A percentile compares a stretch with the other conserved stretches of the same genome.
Evolutionary conservation across 92 coral and sea anemone species (phyloP).

Genomic region (Pocillopora meandrina): DNA sequence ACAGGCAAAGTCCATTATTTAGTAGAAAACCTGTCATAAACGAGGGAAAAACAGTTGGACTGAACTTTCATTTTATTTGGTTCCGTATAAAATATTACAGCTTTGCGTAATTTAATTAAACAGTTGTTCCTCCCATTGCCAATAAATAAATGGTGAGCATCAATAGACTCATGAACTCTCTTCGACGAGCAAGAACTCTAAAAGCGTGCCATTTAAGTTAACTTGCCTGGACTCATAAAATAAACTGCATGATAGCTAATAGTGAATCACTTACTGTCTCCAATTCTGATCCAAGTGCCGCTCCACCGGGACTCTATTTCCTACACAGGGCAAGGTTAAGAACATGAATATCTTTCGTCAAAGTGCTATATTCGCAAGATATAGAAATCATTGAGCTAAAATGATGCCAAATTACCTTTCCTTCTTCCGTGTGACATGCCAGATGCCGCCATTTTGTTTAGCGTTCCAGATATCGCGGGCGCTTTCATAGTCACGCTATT

Average conservation of each 20-base stretch:
- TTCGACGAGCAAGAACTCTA: neutral
- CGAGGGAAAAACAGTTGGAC: too few species aligned
- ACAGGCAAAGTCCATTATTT: too few species aligned
- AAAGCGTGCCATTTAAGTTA: neutral
- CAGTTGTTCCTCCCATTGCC: too few species aligned
- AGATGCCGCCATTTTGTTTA: conserved; percentile 32
- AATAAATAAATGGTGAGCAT: too few species aligned
- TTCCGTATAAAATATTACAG: too few species aligned
- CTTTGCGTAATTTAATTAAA: too few species aligned
- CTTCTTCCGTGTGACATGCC: neutral
- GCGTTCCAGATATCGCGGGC: conserved; percentile 18
- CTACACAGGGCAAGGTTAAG: neutral
- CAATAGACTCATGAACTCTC: too few species aligned
- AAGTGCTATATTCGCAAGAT: neutral
- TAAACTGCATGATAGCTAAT: neutral
- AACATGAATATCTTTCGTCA: neutral
- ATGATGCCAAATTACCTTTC: conserved; percentile 18
- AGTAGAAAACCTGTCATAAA: too few species aligned
- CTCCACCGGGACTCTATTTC: conserved; percentile 11
- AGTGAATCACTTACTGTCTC: conserved; percentile 30
- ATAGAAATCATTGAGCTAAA: neutral
- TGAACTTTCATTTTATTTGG: too few species aligned
- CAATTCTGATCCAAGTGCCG: conserved; percentile 25
- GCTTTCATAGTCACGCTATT: neutral
- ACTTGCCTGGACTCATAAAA: neutral